Percentiles rank a stretch among this genome's conserved stretches.
Evolutionary conservation across 2,797 vertebrate genomes (phyloP).

Genomic region (Onychomys torridus): DNA sequence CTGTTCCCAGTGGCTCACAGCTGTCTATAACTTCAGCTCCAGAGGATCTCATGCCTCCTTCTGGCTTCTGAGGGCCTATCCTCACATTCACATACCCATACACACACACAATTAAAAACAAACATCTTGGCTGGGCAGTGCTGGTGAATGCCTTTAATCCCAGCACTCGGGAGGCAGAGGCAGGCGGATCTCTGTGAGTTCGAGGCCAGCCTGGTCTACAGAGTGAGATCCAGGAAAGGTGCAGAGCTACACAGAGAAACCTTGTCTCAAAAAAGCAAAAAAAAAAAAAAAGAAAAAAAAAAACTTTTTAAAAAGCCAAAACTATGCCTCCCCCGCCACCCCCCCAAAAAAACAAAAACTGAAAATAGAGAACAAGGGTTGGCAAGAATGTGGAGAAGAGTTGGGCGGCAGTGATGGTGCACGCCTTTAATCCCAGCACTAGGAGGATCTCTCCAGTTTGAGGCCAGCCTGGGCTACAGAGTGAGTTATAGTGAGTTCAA

Average conservation of each 20-base stretch:
- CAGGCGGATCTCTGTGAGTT: too few species aligned
- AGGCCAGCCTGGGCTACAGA: neutral
- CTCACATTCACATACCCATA: too few species aligned
- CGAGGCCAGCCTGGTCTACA: too few species aligned
- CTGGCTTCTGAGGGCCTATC: neutral
- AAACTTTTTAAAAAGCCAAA: neutral
- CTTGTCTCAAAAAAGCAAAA: too few species aligned
- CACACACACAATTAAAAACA: neutral
- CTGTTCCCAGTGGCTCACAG: neutral
- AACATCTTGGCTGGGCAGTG: too few species aligned
- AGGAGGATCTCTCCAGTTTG: neutral
- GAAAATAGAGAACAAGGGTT: neutral
- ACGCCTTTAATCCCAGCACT: neutral
- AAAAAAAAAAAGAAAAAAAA: too few species aligned
- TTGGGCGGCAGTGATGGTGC: rapidly evolving
- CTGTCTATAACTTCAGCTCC: neutral
- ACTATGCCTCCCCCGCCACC: neutral
- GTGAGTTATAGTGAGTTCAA: neutral
- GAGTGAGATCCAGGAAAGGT: too few species aligned
- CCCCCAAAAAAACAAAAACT: neutral
- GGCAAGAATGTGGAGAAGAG: neutral
- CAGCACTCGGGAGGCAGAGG: too few species aligned
- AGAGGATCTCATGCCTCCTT: neutral
- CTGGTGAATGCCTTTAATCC: too few species aligned
- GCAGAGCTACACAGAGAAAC: too few species aligned